Percentiles rank a stretch among this genome's conserved stretches.
Evolutionary conservation across 2,888 invertebrate genomes (phyloP).

Genomic region (Pristionchus japonicus): DNA sequence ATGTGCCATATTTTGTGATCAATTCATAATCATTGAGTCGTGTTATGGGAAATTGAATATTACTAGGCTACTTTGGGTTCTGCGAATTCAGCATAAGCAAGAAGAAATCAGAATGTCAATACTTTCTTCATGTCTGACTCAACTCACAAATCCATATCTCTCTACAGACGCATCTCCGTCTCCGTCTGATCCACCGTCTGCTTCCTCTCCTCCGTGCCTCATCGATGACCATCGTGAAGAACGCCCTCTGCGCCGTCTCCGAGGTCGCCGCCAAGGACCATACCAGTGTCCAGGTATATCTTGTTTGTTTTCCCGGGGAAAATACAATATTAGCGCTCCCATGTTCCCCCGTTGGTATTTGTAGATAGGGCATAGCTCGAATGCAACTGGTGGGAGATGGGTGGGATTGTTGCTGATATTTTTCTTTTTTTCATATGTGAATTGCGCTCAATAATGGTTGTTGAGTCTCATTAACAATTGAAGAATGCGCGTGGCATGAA

Average conservation of each 20-base stretch:
- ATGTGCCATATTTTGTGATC: too few relatives aligned
- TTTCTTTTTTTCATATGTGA: not conserved
- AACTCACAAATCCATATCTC: not conserved
- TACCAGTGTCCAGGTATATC: not conserved
- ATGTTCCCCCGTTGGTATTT: not conserved
- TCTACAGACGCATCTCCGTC: not conserved
- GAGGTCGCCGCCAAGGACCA: conserved; percentile 64
- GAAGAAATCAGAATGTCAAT: not conserved
- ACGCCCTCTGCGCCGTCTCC: conserved; percentile 64
- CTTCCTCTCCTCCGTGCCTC: conserved; percentile 62
- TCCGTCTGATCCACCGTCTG: conserved; percentile 49
- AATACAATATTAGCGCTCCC: not conserved
- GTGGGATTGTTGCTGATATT: not conserved
- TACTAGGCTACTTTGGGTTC: too few relatives aligned
- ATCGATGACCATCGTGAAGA: conserved; percentile 69
- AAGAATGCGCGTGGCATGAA: not conserved
- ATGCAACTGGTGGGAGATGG: not conserved
- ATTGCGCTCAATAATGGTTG: not conserved
- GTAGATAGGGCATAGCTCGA: not conserved
- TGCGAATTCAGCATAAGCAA: too few relatives aligned
- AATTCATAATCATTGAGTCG: too few relatives aligned
- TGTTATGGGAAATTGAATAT: too few relatives aligned
- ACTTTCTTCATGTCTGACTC: not conserved
- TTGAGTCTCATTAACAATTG: not conserved
- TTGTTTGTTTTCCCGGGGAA: not conserved